Conservation (phyloP, 2,888 invertebrate genomes). For the Papilio demoleus region DNA sequence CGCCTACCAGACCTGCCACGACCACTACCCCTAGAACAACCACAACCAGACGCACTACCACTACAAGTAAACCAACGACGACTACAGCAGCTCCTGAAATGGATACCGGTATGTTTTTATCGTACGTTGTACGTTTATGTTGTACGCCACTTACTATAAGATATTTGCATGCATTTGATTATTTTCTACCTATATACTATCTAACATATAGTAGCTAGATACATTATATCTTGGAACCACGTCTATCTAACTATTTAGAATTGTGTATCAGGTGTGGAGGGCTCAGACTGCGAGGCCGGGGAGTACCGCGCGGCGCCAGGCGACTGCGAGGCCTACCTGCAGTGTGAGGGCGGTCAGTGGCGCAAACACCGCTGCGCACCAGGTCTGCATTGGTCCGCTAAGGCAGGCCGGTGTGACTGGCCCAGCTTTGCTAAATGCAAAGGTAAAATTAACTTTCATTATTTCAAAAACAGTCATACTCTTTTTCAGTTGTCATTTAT, state of each 20-base stretch:
- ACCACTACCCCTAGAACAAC: conserved; percentile 51
- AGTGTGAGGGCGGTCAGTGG: conserved; percentile 89
- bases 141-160: background rate
- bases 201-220: no score
- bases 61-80: conserved; percentile 45
- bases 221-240: no score
- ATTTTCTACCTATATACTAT: no score
- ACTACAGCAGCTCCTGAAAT: conserved; percentile 47
- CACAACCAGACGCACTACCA: conserved; percentile 53
- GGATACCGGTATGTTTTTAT: conserved; percentile 50
- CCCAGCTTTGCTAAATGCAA: conserved; percentile 88
- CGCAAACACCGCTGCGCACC: conserved; percentile 90
- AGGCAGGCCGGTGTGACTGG: conserved; percentile 90
- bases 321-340: conserved; percentile 90
- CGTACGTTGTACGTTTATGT: no score
- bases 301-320: conserved; percentile 84
- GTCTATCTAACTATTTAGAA: background rate
- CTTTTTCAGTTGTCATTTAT: background rate
- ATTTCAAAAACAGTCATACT: background rate
- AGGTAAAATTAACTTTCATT: conserved; percentile 53
- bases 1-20: conserved; percentile 50
- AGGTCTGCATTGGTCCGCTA: conserved; percentile 91
- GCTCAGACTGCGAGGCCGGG: conserved; percentile 69
- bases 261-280: conserved; percentile 72
- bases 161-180: no score